Conservation (phyloP, 2,113 vertebrate genomes). For the Chaenocephalus aceratus region DNA sequence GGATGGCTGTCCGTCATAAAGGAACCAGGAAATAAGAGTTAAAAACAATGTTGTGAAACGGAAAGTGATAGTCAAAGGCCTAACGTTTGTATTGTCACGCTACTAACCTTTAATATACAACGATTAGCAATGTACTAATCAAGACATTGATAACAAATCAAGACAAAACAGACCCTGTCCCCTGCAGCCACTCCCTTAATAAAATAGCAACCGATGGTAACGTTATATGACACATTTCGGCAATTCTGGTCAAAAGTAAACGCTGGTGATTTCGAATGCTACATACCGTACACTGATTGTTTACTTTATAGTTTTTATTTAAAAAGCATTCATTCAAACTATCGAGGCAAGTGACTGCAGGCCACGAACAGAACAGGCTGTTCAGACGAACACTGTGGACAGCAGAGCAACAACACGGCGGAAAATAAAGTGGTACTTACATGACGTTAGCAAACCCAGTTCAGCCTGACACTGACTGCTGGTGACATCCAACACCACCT, state of each 20-base stretch:
- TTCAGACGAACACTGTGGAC: background rate
- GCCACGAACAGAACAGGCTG: slow-evolving; percentile 32
- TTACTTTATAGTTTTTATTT: slow-evolving; percentile 20
- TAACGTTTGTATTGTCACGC: background rate
- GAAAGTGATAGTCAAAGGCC: slow-evolving; percentile 28
- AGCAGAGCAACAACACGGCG: background rate
- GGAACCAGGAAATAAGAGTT: slow-evolving; percentile 58
- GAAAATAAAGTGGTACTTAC: slow-evolving; percentile 67
- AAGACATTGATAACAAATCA: background rate
- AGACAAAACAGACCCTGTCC: background rate
- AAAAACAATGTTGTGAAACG: slow-evolving; percentile 52
- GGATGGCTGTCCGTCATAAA: slow-evolving; percentile 72
- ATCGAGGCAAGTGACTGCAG: slow-evolving; percentile 6
- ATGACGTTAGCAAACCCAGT: slow-evolving; percentile 78
- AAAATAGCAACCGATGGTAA: background rate
- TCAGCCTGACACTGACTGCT: slow-evolving; percentile 46
- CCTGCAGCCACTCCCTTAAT: background rate
- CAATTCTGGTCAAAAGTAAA: background rate
- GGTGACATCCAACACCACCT: slow-evolving; percentile 78
- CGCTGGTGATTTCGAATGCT: background rate
- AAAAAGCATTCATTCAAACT: background rate
- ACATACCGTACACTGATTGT: background rate
- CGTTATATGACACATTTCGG: background rate
- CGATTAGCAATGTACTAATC: background rate
- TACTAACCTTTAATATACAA: background rate